These are phyloP conservation scores for Chanos chanos DNA, from an alignment of 2,797 vertebrate genomes.

Conservation along the genomic window DNA sequence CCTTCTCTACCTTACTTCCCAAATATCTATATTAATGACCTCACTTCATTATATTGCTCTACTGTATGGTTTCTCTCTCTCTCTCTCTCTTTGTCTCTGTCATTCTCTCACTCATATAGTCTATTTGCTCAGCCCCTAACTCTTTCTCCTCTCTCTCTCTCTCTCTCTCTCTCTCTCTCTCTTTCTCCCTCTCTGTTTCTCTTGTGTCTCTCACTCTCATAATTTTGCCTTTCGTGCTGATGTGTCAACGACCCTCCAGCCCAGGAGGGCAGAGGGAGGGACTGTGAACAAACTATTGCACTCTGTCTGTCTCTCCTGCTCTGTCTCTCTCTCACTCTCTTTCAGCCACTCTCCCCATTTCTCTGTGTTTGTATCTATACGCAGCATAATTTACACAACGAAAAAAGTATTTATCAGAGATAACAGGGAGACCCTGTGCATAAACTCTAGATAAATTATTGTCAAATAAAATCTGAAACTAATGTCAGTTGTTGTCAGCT, in stretches of 20 bases:
- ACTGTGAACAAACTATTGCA: too few species aligned
- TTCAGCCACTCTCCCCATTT: too few species aligned
- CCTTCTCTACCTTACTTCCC: too few species aligned
- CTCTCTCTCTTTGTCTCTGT: slow-evolving; percentile 21
- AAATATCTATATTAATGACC: too few species aligned
- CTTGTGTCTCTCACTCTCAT: background rate
- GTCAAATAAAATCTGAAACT: too few species aligned
- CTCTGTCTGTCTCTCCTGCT: slow-evolving; percentile 5
- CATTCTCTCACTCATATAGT: background rate
- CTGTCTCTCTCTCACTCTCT: slow-evolving; percentile 11
- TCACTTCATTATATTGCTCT: background rate
- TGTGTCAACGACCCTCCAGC: slow-evolving; percentile 28
- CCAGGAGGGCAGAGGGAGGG: slow-evolving; percentile 26
- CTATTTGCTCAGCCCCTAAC: too few species aligned
- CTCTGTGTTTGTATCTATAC: too few species aligned
- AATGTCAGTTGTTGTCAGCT: too few species aligned
- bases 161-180: background rate
- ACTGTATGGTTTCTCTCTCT: slow-evolving; percentile 10
- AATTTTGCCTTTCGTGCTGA: slow-evolving; percentile 11
- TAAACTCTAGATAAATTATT: too few species aligned
- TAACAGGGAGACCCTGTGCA: too few species aligned
- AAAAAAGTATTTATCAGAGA: too few species aligned
- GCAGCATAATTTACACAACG: too few species aligned
- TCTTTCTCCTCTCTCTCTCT: slow-evolving; percentile 33
- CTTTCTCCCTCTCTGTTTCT: background rate